A percentile compares a stretch with the other conserved stretches of the same genome.
Conservation (phyloP, 2,797 vertebrate species). For the Rhinella marina region DNA sequence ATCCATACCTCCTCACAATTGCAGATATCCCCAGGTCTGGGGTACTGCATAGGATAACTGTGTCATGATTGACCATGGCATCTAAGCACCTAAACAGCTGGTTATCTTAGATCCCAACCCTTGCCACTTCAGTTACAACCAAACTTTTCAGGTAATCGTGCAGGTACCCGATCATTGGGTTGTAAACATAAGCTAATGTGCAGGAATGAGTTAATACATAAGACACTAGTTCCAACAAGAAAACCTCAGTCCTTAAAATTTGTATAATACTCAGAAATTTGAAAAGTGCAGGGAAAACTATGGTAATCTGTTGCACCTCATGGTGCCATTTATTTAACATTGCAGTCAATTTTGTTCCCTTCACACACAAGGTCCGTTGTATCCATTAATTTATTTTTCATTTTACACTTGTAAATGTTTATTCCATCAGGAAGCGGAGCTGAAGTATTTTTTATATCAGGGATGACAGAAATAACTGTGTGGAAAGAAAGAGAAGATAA, state of each 20-base stretch:
- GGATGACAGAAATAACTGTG: constrained; percentile 1
- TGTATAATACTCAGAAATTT: neutral
- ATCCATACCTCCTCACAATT: too few relatives aligned
- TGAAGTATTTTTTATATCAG: neutral
- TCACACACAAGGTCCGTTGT: neutral
- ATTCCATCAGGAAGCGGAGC: neutral
- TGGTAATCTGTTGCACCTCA: neutral
- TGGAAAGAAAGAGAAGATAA: neutral
- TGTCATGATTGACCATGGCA: too few relatives aligned
- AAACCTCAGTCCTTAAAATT: neutral
- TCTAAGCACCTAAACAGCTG: too few relatives aligned
- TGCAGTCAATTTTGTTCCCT: neutral
- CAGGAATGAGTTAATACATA: neutral
- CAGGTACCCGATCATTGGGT: neutral
- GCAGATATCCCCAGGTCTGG: too few relatives aligned
- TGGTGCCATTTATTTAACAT: neutral
- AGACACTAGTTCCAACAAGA: neutral
- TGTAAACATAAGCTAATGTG: neutral
- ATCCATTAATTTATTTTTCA: constrained; percentile 1
- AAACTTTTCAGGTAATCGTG: neutral
- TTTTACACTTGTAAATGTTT: neutral
- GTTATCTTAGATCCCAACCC: too few relatives aligned
- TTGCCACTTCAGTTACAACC: neutral
- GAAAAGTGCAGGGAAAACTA: neutral
- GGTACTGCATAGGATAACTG: too few relatives aligned